phyloP scores from a whole-genome alignment of 2,797 vertebrate genomes.

The Epinephelus coioides region DNA sequence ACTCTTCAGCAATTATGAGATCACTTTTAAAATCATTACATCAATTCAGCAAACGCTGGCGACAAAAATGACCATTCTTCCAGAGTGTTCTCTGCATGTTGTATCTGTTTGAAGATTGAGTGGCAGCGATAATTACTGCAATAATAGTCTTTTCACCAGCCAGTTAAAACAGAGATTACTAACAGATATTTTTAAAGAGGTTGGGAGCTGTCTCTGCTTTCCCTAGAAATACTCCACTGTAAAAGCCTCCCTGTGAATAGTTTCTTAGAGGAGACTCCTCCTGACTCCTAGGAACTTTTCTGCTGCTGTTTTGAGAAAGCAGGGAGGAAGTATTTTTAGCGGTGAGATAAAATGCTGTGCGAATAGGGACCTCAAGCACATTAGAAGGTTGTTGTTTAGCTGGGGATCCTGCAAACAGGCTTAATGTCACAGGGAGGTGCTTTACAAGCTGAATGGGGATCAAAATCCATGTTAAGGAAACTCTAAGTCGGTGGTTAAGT shows the following conservation, averaged over 20 bases:
- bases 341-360: constrained; percentile 26
- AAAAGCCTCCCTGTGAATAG: constrained; percentile 12
- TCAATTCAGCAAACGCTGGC: constrained; percentile 15
- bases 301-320: constrained; percentile 30
- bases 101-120: constrained; percentile 25
- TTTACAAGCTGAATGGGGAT: constrained; percentile 25
- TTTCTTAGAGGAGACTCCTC: constrained; percentile 31
- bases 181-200: constrained; percentile 19
- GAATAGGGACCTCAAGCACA: constrained; percentile 33
- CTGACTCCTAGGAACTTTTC: constrained; percentile 21
- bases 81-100: constrained; percentile 13
- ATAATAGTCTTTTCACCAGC: constrained; percentile 8
- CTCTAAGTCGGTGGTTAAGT: constrained; percentile 6
- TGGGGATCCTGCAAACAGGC: constrained; percentile 39
- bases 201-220: not conserved
- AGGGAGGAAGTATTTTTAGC: constrained; percentile 38
- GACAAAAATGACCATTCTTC: constrained; percentile 18
- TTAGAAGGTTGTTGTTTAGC: constrained; percentile 40
- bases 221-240: constrained; percentile 25
- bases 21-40: constrained; percentile 43
- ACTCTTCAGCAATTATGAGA: constrained; percentile 34
- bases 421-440: constrained; percentile 44
- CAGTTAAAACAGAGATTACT: constrained; percentile 25
- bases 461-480: constrained; percentile 17
- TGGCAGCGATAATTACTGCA: constrained; percentile 30